Percentiles rank a stretch among this genome's conserved stretches.
phyloP scores from a whole-genome alignment of 1,140 invertebrate genomes.

The Helicoverpa zea region DNA sequence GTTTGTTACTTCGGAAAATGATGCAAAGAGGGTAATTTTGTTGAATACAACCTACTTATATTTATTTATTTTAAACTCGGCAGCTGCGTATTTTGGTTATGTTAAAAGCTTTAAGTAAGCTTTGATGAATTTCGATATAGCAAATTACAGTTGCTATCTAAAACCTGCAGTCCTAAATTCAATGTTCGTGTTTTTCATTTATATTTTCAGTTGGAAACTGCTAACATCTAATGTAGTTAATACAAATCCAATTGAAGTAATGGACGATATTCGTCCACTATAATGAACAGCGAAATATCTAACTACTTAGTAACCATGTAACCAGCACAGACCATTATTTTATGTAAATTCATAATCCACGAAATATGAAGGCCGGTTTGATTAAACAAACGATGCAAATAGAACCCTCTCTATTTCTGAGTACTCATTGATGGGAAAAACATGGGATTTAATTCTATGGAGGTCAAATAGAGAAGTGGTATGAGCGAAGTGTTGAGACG shows the following conservation, averaged over 20 bases:
- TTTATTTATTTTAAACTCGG: too few relatives aligned
- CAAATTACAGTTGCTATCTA: too few relatives aligned
- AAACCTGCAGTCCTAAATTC: too few relatives aligned
- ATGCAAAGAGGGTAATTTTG: too few relatives aligned
- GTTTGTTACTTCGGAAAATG: not conserved
- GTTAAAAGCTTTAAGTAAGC: too few relatives aligned
- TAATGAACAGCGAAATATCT: not conserved
- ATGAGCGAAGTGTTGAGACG: not conserved
- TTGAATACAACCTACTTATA: too few relatives aligned
- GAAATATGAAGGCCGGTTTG: slow-evolving; percentile 20
- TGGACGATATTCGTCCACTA: not conserved
- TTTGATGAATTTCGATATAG: too few relatives aligned
- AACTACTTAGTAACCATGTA: slow-evolving; percentile 2
- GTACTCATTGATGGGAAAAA: slow-evolving; percentile 18
- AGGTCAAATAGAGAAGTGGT: not conserved
- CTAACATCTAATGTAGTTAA: too few relatives aligned
- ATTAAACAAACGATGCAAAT: slow-evolving; percentile 43
- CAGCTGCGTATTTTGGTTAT: too few relatives aligned
- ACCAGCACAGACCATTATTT: slow-evolving; percentile 14
- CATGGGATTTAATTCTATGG: slow-evolving; percentile 5
- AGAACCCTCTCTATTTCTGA: slow-evolving; percentile 37
- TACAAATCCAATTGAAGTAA: not conserved
- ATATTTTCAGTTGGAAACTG: too few relatives aligned
- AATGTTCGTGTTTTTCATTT: too few relatives aligned
- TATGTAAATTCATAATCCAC: slow-evolving; percentile 39